Conservation (phyloP, 92 coral and sea anemone species). For the Parazoanthus swiftii region DNA sequence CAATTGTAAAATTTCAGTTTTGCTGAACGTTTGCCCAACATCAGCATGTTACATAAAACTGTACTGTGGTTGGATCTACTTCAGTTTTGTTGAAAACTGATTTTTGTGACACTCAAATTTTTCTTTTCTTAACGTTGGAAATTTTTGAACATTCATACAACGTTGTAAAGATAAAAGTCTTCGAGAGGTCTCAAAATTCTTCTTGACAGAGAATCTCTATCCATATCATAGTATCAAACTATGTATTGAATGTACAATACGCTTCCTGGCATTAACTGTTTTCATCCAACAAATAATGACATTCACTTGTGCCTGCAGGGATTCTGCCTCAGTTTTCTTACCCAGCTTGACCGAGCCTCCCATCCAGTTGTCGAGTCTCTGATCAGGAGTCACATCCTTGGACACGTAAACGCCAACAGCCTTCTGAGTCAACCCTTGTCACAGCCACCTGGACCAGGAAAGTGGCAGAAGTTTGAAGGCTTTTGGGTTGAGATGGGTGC, state of each 20-base stretch:
- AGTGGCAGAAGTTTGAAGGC: conserved; percentile 85
- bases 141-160: no score
- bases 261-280: background rate
- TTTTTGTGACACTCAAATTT: no score
- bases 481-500: conserved; percentile 89
- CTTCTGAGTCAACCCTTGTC: conserved; percentile 84
- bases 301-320: conserved; percentile 60
- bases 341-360: conserved; percentile 90
- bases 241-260: no score
- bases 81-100: no score
- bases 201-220: no score
- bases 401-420: conserved; percentile 87
- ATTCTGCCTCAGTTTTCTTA: conserved; percentile 91
- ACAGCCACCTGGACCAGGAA: conserved; percentile 58
- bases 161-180: no score
- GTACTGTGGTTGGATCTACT: no score
- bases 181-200: no score
- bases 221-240: background rate
- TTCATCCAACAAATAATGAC: background rate
- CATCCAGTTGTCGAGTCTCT: conserved; percentile 80
- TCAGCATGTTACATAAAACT: no score
- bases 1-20: no score
- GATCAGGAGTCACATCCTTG: conserved; percentile 73
- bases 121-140: no score
- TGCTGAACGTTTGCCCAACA: no score